A percentile compares a stretch with the other conserved stretches of the same genome.
phyloP scores from a whole-genome alignment of 2,113 vertebrate species.

The Sylvia atricapilla region DNA sequence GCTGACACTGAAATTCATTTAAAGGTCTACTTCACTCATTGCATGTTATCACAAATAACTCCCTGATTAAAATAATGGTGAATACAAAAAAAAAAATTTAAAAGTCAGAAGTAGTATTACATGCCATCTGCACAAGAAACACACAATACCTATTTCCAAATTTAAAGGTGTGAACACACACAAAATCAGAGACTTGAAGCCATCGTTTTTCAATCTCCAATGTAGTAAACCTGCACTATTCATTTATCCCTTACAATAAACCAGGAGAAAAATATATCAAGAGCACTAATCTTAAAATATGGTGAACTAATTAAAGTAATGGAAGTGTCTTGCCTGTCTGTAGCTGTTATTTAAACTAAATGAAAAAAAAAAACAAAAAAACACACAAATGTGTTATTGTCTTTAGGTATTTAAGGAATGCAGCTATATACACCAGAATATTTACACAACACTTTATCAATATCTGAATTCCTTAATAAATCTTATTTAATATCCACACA shows the following conservation, averaged over 20 bases:
- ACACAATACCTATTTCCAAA: not conserved
- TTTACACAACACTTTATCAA: not conserved
- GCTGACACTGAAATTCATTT: not conserved
- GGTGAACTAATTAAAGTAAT: not conserved
- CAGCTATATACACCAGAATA: fast-evolving
- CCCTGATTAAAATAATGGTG: not conserved
- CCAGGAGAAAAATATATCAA: not conserved
- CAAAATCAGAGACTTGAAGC: not conserved
- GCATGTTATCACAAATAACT: not conserved
- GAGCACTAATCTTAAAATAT: not conserved
- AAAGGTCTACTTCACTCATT: constrained; percentile 16
- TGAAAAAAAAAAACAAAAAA: not conserved
- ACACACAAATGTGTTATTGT: not conserved
- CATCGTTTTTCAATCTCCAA: fast-evolving
- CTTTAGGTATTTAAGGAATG: not conserved
- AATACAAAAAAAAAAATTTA: not conserved
- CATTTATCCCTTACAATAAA: not conserved
- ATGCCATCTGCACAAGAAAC: fast-evolving
- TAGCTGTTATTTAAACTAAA: not conserved
- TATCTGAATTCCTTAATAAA: not conserved
- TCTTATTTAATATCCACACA: not conserved
- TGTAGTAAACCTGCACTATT: not conserved
- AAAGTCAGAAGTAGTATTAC: not conserved
- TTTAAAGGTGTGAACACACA: not conserved
- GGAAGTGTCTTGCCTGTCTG: not conserved